Base-by-base conservation (phyloP, 2,797 vertebrate genomes). In the Apogon hyalosoma region DNA sequence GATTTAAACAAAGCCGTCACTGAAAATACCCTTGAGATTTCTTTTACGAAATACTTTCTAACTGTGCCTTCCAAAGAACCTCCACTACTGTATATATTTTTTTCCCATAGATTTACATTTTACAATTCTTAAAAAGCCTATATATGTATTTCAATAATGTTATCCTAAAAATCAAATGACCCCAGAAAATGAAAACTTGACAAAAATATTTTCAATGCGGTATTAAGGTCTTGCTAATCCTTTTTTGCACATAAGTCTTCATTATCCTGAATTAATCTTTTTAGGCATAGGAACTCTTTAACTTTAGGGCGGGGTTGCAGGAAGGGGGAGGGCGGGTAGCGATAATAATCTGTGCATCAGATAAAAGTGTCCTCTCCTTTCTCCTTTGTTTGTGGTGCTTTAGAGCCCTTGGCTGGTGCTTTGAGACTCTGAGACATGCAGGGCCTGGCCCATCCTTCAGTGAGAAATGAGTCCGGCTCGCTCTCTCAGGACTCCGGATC, bases 281-380 rank as follows among this genome's bases (percentile, higher is more conserved):
- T 90, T 69, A 82, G 71, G 69, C 3, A 49, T 62, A 84, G 70
- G 63, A 70, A 64, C 62, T 79, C 63, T 89, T 85, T 82, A 79
- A 78, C 64, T 80, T 80, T 28, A 64, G 87, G 87, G 87, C 19
- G 81, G 70, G 81, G 85, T 65, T 69, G 74, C 73, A 69, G 82
- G 77, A 87, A 78, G 53, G 50, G 52, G 64, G 51, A 28, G 83
- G 78, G 62, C 16, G 58, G 51, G 66, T 69, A 36, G 69, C 7
- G 83, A 88, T 88, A 87, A 83, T 84, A 83, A 91, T 88, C 87
- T 90, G 75, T 69, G 64, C 85, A 75, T 88, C 77, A 88, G 83
- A 90, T 82, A 84, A 87, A 89, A 88, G 89, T 88, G 80, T 90
- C 86, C 84, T 85, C 78, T 89, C 83, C 83, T 81, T 69, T 87